Evolutionary conservation across 2,113 vertebrate species (phyloP), one percentile per base, ranked within the genome.

Genomic region (Symphodus melops): DNA sequence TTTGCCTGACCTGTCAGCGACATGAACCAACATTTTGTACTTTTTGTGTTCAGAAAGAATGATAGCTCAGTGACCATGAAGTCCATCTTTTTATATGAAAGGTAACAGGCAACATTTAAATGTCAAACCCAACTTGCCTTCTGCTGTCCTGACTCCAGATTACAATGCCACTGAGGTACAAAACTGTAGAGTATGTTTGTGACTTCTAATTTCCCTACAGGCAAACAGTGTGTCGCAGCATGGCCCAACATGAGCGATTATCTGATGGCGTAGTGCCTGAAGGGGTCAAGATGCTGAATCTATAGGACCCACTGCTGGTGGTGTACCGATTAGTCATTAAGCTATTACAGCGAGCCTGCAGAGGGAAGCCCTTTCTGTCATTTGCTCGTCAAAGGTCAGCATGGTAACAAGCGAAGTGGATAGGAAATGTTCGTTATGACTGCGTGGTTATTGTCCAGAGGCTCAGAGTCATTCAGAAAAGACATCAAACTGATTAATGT

Each of bases 281-380:
- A 2, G 64, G 79, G 67, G 53, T 79, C 67, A 79, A 58, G 36
- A 41, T 59, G 56, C 20, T 74, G 41, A 77, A 74, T 63, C 60
- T 61, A 59, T 51, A 67, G 7, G 54, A 57, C 20, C 53, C 44
- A 53, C 25, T 11, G n/a, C 10, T 71, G 4, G 42, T 7, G 21
- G 33, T 41, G 12, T 37, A 59, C 59, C 64, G 44, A 85, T 74
- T 64, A 69, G 51, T 73, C 70, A 82, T 73, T 46, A 63, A 59
- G 39, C 28, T 11, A 52, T 78, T 42, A 68, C 55, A 17, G 13
- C 23, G 41, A 65, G 64, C 46, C 44, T 69, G 3, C 21, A 60
- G 63, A 68, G 37, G 73, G 1, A 37, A 68, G 21, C 66, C 11
- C 64, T 65, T 59, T 72, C 20, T 53, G 0, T 62, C 53, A 55